A percentile compares a stretch with the other conserved stretches of the same genome.
These are phyloP conservation scores for Tetrapedia diversipes DNA, from an alignment of 2,888 invertebrate species.

Conservation along the genomic window DNA sequence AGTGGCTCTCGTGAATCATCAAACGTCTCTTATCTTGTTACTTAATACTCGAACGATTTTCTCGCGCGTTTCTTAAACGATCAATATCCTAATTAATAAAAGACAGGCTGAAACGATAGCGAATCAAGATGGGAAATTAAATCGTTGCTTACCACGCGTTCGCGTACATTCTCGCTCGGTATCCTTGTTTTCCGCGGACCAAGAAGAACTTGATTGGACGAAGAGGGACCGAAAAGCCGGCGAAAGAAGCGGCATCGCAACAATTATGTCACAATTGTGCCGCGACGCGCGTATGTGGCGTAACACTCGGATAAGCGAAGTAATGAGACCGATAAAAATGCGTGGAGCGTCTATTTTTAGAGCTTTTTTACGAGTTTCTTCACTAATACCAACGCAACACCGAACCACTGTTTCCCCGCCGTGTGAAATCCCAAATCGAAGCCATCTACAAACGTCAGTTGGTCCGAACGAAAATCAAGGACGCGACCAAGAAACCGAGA, in stretches of 20 bases:
- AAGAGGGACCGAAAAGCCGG: constrained; percentile 19
- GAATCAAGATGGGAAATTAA: not conserved
- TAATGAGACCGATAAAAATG: constrained; percentile 53
- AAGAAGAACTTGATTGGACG: not conserved
- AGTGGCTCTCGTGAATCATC: not conserved
- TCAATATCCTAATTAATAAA: no score
- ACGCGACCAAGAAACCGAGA: no score
- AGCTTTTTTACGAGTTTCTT: constrained; percentile 31
- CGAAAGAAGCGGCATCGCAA: constrained; percentile 41
- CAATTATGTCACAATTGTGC: constrained; percentile 59
- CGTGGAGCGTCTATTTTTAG: constrained; percentile 42
- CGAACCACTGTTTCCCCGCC: not conserved
- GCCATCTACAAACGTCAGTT: not conserved
- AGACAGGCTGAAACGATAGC: no score
- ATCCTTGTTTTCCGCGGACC: not conserved
- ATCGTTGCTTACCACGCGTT: no score
- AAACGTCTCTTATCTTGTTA: not conserved
- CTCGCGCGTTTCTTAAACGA: no score
- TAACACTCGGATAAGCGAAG: constrained; percentile 52
- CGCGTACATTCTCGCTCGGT: not conserved
- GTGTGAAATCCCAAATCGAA: not conserved
- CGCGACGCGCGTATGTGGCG: constrained; percentile 35
- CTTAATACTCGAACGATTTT: not conserved
- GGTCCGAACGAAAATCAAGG: not conserved
- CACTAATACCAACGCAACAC: constrained; percentile 5